Base-by-base conservation (phyloP, 2,113 vertebrate species). In the Strix aluco region DNA sequence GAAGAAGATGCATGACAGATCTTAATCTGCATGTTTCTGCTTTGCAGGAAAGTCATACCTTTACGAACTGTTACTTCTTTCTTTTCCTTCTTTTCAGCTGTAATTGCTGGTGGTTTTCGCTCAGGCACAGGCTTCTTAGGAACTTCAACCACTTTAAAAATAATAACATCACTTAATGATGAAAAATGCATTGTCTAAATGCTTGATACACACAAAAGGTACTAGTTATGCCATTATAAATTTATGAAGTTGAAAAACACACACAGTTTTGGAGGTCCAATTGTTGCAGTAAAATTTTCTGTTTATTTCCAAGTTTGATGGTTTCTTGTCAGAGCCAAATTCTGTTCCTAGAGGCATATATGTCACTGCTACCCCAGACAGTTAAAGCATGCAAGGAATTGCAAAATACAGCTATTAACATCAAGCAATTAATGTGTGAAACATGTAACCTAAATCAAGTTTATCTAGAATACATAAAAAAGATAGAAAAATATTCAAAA, bases 21-120 rank as follows among this genome's bases (percentile, higher is more conserved):
- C 8, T 85, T 52, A 73, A 72, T 26, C 51, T 74, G 26, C 27
- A 32, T 27, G 11, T 47, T 80, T 13, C 27, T 71, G 10, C 69
- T 92, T 74, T 88, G 36, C 36, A 52, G 36, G n/a, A 30, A 96
- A 81, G 23, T 73, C 97, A 94, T 99, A 99, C 99, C 99, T 99
- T 98, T 97, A 86, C 92, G 88, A 74, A 96, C 85, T 7, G 95
- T 87, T 44, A 93, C 90, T 97, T 98, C 97, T 93, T 98, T 98
- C 97, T 97, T 97, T 91, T 91, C 96, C 89, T 98, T 98, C 93
- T 90, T 98, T 82, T 98, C 98, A 59, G 94, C 94, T 94, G 90
- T 55, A 94, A 96, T 88, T 36, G 92, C 38, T 54, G 96, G 86
- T 71, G 81, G 54, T 44, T 98, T 98, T 71, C 19, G 62, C 32